Percentiles rank a stretch among this genome's conserved stretches.
phyloP scores from a whole-genome alignment of 2,113 vertebrate species.

The Coracopsis vasa region DNA sequence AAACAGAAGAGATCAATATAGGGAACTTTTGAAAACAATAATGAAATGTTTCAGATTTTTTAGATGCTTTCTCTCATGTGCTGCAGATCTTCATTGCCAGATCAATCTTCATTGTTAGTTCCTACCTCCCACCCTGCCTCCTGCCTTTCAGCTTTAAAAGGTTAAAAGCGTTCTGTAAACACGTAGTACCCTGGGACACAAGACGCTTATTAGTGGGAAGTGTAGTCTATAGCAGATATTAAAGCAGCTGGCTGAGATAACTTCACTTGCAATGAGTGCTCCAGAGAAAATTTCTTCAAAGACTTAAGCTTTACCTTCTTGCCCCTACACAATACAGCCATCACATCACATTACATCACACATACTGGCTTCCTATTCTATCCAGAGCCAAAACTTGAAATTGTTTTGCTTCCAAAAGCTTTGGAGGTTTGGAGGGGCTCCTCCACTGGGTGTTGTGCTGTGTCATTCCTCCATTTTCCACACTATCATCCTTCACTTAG shows the following conservation, averaged over 20 bases:
- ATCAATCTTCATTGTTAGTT: background rate
- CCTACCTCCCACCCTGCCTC: background rate
- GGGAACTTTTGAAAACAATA: background rate
- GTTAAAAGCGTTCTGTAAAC: background rate
- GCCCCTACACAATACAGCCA: background rate
- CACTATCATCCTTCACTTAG: background rate
- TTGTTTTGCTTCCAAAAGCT: background rate
- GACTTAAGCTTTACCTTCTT: background rate
- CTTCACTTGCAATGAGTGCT: background rate
- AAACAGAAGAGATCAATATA: background rate
- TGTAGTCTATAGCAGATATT: background rate
- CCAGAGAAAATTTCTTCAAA: background rate
- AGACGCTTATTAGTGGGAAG: background rate
- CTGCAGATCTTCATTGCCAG: background rate
- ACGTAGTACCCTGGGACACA: rapidly evolving
- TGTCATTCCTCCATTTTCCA: background rate
- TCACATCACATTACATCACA: background rate
- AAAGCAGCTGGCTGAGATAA: background rate
- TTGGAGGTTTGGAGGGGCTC: background rate
- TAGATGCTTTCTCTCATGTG: background rate
- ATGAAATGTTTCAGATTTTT: background rate
- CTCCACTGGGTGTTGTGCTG: background rate
- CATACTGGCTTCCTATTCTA: rapidly evolving
- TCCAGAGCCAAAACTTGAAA: background rate
- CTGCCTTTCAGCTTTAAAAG: background rate